These are phyloP conservation scores for Molanna angustata DNA, from an alignment of 2,888 invertebrate genomes.

Conservation along the genomic window DNA sequence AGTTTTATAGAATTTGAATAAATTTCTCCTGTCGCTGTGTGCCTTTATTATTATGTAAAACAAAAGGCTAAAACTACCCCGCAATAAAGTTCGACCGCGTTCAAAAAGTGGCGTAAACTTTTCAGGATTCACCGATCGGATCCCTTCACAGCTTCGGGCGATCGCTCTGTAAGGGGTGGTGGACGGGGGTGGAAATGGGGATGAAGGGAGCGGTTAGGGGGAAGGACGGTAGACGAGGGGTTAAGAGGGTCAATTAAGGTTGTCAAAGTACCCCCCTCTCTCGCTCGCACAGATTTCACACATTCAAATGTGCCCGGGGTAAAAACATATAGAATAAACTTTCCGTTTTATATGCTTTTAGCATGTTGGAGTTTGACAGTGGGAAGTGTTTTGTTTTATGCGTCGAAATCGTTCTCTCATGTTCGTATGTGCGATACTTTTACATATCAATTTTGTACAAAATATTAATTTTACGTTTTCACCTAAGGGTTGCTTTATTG, in stretches of 20 bases:
- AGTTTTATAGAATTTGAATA: no score
- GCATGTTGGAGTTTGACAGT: no score
- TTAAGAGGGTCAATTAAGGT: slow-evolving; percentile 19
- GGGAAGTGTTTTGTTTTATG: no score
- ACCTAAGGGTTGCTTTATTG: no score
- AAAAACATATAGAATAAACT: background rate
- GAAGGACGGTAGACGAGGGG: background rate
- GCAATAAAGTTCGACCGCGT: slow-evolving; percentile 5
- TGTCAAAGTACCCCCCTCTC: slow-evolving; percentile 15
- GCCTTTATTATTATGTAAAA: background rate
- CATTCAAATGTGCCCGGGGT: slow-evolving; percentile 1
- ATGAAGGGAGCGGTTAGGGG: background rate
- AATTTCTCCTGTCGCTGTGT: background rate
- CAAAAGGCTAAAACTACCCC: background rate
- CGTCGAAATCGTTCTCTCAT: no score
- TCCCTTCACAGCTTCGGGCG: slow-evolving; percentile 1
- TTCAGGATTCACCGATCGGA: background rate
- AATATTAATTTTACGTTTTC: no score
- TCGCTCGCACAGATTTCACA: background rate
- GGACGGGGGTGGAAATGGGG: background rate
- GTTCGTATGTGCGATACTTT: no score
- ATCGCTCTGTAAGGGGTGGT: background rate
- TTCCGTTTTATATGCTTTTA: background rate
- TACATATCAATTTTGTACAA: no score
- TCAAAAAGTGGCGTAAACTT: slow-evolving; percentile 15